A percentile compares a stretch with the other conserved stretches of the same genome.
phyloP scores from a whole-genome alignment of 2,888 invertebrate genomes.

The Eristalis pertinax region DNA sequence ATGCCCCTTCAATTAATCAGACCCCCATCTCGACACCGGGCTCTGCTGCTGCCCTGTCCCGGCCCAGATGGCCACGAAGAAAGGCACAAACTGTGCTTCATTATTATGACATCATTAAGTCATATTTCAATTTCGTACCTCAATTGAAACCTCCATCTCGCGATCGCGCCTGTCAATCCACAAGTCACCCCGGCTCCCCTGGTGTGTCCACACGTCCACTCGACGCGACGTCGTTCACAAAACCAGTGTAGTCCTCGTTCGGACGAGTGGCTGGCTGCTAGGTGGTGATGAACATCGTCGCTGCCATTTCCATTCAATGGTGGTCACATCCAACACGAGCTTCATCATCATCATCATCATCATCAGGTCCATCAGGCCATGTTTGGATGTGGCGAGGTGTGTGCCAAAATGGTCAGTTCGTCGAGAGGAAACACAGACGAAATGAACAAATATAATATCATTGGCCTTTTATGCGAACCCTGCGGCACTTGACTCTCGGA shows the following conservation, averaged over 20 bases:
- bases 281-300: slow-evolving; percentile 65
- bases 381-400: slow-evolving; percentile 58
- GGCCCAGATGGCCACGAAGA: slow-evolving; percentile 38
- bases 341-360: slow-evolving; percentile 39
- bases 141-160: slow-evolving; percentile 59
- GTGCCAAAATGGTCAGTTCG: slow-evolving; percentile 63
- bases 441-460: slow-evolving; percentile 60
- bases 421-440: slow-evolving; percentile 33
- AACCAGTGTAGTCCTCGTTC: background rate
- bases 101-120: slow-evolving; percentile 72
- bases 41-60: background rate
- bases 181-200: background rate
- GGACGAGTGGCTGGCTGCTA: background rate
- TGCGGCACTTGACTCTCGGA: slow-evolving; percentile 63
- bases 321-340: slow-evolving; percentile 51
- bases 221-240: too few relatives aligned
- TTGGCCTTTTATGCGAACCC: slow-evolving; percentile 69
- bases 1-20: slow-evolving; percentile 70
- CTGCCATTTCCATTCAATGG: slow-evolving; percentile 49
- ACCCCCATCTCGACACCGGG: slow-evolving; percentile 7
- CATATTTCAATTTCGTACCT: slow-evolving; percentile 72
- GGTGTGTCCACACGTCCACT: background rate
- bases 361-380: slow-evolving; percentile 60
- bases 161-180: slow-evolving; percentile 50
- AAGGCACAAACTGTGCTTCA: slow-evolving; percentile 67